Evolutionary conservation across 1,140 invertebrate genomes (phyloP).

Genomic region (Vanessa atalanta): DNA sequence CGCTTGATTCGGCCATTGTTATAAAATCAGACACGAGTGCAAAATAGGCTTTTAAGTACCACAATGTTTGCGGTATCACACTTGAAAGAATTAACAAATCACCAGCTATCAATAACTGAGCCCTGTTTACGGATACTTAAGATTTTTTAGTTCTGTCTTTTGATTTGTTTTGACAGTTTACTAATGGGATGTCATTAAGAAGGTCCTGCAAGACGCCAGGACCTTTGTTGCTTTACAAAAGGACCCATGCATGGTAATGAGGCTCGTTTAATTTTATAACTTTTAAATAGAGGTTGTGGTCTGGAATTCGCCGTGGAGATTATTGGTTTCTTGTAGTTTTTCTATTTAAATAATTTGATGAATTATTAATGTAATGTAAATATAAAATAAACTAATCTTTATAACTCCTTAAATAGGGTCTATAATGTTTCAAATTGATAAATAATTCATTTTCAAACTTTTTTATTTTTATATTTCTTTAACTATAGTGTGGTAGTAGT

Average conservation of each 20-base stretch:
- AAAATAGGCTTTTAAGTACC: constrained; percentile 56
- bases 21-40: constrained; percentile 46
- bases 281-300: constrained; percentile 73
- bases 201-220: constrained; percentile 60
- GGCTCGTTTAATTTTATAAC: constrained; percentile 76
- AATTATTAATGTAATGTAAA: neutral
- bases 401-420: neutral
- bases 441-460: neutral
- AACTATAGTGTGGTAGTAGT: neutral
- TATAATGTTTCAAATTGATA: too few species aligned
- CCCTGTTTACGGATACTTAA: constrained; percentile 53
- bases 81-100: constrained; percentile 74
- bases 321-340: constrained; percentile 42
- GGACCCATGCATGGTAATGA: constrained; percentile 69
- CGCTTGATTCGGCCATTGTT: constrained; percentile 55
- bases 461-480: neutral
- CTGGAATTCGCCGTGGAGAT: constrained; percentile 63
- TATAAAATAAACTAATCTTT: neutral
- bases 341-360: neutral
- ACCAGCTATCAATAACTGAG: constrained; percentile 68
- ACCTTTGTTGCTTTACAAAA: constrained; percentile 65
- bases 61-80: constrained; percentile 56
- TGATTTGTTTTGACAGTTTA: constrained; percentile 80
- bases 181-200: constrained; percentile 73
- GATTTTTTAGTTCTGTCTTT: constrained; percentile 59